Percentiles rank a stretch among this genome's conserved stretches.
phyloP scores from a whole-genome alignment of 2,888 invertebrate species.

The Phyto melanocephala region DNA sequence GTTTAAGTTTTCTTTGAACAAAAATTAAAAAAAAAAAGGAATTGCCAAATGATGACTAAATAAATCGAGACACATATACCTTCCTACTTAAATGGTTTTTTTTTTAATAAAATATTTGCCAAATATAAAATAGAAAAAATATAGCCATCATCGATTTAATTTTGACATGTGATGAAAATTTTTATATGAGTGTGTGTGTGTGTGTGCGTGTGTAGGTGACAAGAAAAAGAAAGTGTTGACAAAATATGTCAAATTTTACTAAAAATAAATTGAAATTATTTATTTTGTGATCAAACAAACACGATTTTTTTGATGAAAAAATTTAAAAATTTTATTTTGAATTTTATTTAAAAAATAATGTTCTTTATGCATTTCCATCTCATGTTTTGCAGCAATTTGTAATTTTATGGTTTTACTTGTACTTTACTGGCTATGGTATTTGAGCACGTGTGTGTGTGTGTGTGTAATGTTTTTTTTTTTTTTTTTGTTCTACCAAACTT shows the following conservation, averaged over 20 bases:
- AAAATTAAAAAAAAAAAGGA: background rate
- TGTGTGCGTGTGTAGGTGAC: background rate
- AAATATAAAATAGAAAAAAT: background rate
- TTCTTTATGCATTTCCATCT: slow-evolving; percentile 4
- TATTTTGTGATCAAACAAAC: background rate
- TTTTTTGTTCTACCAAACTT: background rate
- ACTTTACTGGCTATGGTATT: background rate
- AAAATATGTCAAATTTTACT: slow-evolving; percentile 15
- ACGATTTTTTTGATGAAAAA: background rate
- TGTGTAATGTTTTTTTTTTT: too few species aligned
- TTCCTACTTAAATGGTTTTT: background rate
- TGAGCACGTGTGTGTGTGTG: background rate
- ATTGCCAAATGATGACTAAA: background rate
- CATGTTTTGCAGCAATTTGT: slow-evolving; percentile 8
- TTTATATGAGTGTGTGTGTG: background rate
- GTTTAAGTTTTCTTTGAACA: background rate
- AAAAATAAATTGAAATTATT: background rate
- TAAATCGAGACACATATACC: background rate
- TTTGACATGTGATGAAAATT: slow-evolving; percentile 36
- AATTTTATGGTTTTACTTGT: background rate
- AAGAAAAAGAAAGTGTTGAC: background rate
- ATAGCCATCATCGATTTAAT: slow-evolving; percentile 28
- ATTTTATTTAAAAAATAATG: background rate
- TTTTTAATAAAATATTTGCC: background rate
- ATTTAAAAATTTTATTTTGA: background rate